Conservation (phyloP, 2,888 invertebrate species). For the Thysanoteuthis rhombus region DNA sequence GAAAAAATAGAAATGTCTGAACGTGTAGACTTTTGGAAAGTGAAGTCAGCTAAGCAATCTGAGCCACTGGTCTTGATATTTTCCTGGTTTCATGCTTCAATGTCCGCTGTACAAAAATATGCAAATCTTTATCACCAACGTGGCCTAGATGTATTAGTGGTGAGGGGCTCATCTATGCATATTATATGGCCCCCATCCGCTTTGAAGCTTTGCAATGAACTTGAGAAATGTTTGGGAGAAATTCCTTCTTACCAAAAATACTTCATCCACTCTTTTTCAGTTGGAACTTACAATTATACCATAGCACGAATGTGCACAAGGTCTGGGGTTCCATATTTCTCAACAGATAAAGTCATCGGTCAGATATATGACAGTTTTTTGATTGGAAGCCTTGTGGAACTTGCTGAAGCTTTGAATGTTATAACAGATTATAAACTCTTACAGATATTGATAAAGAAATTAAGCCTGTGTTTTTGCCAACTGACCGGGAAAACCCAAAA, state of each 20-base stretch:
- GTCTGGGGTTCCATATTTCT: slow-evolving; percentile 33
- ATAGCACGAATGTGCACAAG: slow-evolving; percentile 35
- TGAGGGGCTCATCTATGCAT: slow-evolving; percentile 40
- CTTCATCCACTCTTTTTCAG: slow-evolving; percentile 48
- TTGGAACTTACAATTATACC: slow-evolving; percentile 50
- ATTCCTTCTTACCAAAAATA: slow-evolving; percentile 34
- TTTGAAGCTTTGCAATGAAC: slow-evolving; percentile 36
- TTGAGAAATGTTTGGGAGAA: slow-evolving; percentile 32
- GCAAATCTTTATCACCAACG: slow-evolving; percentile 45
- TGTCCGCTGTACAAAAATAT: slow-evolving; percentile 43
- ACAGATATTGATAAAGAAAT: neutral
- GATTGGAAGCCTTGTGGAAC: slow-evolving; percentile 45
- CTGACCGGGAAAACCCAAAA: slow-evolving; percentile 43
- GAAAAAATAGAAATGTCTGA: neutral
- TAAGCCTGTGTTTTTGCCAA: slow-evolving; percentile 40
- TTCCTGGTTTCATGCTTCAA: slow-evolving; percentile 47
- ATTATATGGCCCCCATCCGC: slow-evolving; percentile 47
- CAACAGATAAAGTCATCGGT: slow-evolving; percentile 37
- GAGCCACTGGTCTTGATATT: slow-evolving; percentile 34
- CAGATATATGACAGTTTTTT: slow-evolving; percentile 53
- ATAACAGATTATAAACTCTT: slow-evolving; percentile 35
- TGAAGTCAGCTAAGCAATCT: neutral
- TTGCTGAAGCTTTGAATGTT: slow-evolving; percentile 45
- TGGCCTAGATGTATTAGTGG: slow-evolving; percentile 46
- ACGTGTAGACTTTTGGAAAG: neutral